Percentiles rank a stretch among this genome's conserved stretches.
These are phyloP conservation scores for Drosophila carrolli DNA, from an alignment of 1,140 invertebrate genomes.

Conservation along the genomic window DNA sequence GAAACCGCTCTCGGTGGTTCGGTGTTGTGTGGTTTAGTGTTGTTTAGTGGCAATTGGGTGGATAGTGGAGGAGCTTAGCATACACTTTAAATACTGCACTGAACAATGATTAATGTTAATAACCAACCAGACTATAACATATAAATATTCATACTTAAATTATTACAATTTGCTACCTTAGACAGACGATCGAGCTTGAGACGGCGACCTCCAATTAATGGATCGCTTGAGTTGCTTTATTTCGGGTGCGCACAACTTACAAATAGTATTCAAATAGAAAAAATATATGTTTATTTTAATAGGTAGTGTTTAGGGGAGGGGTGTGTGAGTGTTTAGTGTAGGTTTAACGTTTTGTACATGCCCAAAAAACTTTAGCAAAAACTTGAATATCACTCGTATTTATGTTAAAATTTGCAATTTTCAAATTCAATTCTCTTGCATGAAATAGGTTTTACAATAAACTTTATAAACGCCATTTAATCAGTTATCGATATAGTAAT, in stretches of 20 bases:
- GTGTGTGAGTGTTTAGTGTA: slow-evolving; percentile 26
- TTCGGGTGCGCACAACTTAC: slow-evolving; percentile 37
- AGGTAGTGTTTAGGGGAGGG: slow-evolving; percentile 1
- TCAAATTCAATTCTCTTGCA: slow-evolving; percentile 81
- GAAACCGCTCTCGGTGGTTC: slow-evolving; percentile 55
- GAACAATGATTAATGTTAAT: slow-evolving; percentile 51
- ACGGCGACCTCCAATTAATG: slow-evolving; percentile 19
- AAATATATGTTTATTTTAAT: slow-evolving; percentile 46
- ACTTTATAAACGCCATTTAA: slow-evolving; percentile 66
- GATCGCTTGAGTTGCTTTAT: slow-evolving; percentile 26
- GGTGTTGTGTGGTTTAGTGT: slow-evolving; percentile 28
- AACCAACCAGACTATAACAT: slow-evolving; percentile 54
- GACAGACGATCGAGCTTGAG: slow-evolving; percentile 47
- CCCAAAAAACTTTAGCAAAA: slow-evolving; percentile 53
- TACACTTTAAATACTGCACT: slow-evolving; percentile 52
- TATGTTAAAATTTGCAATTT: slow-evolving; percentile 61
- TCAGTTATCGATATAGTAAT: slow-evolving; percentile 45
- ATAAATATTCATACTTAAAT: slow-evolving; percentile 53
- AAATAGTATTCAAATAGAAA: slow-evolving; percentile 49
- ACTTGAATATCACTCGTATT: slow-evolving; percentile 58
- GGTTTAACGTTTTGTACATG: slow-evolving; percentile 53
- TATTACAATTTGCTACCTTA: slow-evolving; percentile 49
- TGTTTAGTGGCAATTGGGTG: not conserved
- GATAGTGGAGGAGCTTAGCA: slow-evolving; percentile 26
- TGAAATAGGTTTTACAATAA: slow-evolving; percentile 71